A percentile compares a stretch with the other conserved stretches of the same genome.
These are phyloP conservation scores for Glyptemys insculpta DNA, from an alignment of 2,797 vertebrate species.

Conservation along the genomic window DNA sequence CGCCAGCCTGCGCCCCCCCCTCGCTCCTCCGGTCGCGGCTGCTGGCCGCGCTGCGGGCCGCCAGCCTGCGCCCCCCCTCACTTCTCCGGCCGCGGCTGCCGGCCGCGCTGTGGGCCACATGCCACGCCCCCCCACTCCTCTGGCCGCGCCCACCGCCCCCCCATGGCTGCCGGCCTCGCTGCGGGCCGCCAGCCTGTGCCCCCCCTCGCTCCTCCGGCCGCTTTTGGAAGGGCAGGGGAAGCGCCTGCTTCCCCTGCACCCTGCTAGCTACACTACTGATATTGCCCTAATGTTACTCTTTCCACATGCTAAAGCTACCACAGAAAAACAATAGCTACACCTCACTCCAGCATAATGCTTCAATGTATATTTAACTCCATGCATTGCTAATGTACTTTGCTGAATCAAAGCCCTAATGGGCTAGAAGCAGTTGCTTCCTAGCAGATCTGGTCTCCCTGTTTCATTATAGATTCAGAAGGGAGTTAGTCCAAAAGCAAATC, in stretches of 20 bases:
- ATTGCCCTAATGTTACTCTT: conserved; percentile 27
- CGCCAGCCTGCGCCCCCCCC: too few relatives aligned
- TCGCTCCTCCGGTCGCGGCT: accelerated
- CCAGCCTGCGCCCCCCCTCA: too few relatives aligned
- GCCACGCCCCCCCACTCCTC: too few relatives aligned
- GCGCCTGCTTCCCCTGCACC: too few relatives aligned
- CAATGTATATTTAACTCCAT: conserved; percentile 30
- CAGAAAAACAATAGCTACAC: neutral
- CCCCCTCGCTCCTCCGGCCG: too few relatives aligned
- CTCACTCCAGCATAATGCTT: neutral
- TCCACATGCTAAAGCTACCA: neutral
- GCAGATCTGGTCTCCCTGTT: neutral
- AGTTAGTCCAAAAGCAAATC: neutral
- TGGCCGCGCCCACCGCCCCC: too few relatives aligned
- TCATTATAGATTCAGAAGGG: neutral
- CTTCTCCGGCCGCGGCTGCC: too few relatives aligned
- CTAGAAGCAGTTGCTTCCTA: neutral
- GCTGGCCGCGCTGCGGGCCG: too few relatives aligned
- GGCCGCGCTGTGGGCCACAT: too few relatives aligned
- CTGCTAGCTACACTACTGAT: neutral
- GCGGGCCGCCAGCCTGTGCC: too few relatives aligned
- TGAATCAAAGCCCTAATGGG: neutral
- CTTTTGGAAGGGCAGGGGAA: too few relatives aligned
- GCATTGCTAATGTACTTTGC: neutral
- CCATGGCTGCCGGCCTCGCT: too few relatives aligned